phyloP scores from a whole-genome alignment of 1,140 invertebrate species.

The Leptonema lineaticorne region DNA sequence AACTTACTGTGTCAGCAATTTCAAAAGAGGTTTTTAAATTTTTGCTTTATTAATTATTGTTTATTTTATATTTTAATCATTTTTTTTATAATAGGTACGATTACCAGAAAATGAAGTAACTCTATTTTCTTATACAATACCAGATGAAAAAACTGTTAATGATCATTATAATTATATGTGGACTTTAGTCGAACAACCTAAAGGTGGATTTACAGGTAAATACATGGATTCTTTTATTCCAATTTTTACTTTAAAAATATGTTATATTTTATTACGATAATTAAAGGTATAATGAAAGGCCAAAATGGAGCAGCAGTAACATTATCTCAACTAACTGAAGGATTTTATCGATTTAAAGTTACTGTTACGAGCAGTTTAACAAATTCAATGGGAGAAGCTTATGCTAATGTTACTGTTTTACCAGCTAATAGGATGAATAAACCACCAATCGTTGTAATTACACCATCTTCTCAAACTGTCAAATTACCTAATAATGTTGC shows the following conservation, averaged over 20 bases:
- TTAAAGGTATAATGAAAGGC: slow-evolving; percentile 75
- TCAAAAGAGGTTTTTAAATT: slow-evolving; percentile 75
- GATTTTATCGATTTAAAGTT: slow-evolving; percentile 87
- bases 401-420: slow-evolving; percentile 89
- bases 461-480: slow-evolving; percentile 78
- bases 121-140: slow-evolving; percentile 77
- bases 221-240: slow-evolving; percentile 34
- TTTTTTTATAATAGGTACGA: slow-evolving; percentile 49
- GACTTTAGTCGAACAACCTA: slow-evolving; percentile 80
- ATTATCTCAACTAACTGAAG: slow-evolving; percentile 76
- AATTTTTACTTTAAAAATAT: not conserved
- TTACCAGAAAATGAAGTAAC: slow-evolving; percentile 76
- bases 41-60: too few species aligned
- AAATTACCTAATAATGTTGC: slow-evolving; percentile 87
- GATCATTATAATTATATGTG: slow-evolving; percentile 86
- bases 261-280: not conserved
- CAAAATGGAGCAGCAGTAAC: slow-evolving; percentile 80
- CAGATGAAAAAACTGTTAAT: slow-evolving; percentile 68
- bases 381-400: slow-evolving; percentile 77
- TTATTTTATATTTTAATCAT: slow-evolving; percentile 15
- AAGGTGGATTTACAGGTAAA: slow-evolving; percentile 66
- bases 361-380: slow-evolving; percentile 70
- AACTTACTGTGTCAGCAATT: slow-evolving; percentile 75
- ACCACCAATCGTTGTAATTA: slow-evolving; percentile 83
- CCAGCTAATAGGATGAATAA: slow-evolving; percentile 85